Percentiles rank a stretch among this genome's conserved stretches.
phyloP scores from a whole-genome alignment of 2,113 vertebrate genomes.

The Dromas ardeola region DNA sequence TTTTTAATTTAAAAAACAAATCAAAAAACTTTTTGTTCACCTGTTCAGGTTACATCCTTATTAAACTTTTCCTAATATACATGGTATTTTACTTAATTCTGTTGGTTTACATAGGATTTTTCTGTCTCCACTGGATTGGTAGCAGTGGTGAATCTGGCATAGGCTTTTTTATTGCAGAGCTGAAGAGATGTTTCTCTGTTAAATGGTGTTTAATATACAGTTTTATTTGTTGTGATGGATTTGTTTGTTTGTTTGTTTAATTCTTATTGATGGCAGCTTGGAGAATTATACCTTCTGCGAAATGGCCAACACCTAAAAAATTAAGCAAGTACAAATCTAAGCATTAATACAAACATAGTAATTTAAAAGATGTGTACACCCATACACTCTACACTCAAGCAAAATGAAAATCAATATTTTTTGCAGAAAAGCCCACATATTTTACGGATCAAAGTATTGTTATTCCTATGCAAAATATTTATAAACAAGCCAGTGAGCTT shows the following conservation, averaged over 20 bases:
- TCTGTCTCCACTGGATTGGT: background rate
- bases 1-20: background rate
- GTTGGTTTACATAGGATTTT: background rate
- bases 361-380: background rate
- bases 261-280: background rate
- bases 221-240: background rate
- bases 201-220: background rate
- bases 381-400: background rate
- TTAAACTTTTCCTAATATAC: background rate
- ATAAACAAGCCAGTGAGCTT: background rate
- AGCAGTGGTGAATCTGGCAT: background rate
- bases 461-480: slow-evolving; percentile 14
- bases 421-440: background rate
- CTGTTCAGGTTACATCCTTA: background rate
- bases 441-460: background rate
- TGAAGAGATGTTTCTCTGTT: background rate
- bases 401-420: background rate
- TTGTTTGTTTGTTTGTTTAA: background rate
- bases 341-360: background rate
- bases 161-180: background rate
- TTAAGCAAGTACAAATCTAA: background rate
- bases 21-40: background rate
- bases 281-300: background rate
- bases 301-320: background rate
- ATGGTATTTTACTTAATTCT: background rate